Evolutionary conservation across 2,797 vertebrate species (phyloP).

Genomic region (Crocidura indochinensis): DNA sequence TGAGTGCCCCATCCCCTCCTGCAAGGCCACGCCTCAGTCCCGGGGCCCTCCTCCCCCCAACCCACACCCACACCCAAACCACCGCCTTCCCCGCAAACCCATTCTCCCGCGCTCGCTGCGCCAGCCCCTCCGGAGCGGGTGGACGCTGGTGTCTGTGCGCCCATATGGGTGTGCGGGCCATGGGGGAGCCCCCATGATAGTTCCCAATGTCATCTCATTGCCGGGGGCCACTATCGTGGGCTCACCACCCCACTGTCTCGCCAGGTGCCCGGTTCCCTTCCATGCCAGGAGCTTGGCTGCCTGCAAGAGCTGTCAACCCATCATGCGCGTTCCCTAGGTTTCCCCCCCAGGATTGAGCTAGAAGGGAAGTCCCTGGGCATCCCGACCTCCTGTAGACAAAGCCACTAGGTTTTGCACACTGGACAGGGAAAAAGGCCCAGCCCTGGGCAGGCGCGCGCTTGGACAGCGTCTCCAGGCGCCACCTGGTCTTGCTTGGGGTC

Average conservation of each 20-base stretch:
- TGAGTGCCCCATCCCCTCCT: not conserved
- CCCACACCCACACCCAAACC: too few relatives aligned
- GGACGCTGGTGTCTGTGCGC: not conserved
- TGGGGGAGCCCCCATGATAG: not conserved
- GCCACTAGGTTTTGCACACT: not conserved
- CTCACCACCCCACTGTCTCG: not conserved
- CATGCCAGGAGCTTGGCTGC: not conserved
- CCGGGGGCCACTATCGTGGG: slow-evolving; percentile 23
- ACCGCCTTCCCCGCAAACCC: too few relatives aligned
- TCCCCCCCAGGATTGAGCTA: not conserved
- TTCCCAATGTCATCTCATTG: not conserved
- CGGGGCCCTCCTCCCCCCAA: not conserved
- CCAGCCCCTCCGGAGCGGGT: not conserved
- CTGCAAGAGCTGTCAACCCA: not conserved
- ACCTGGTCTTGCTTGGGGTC: not conserved
- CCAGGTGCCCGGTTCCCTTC: not conserved
- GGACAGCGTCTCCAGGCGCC: slow-evolving; percentile 66
- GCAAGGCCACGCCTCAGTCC: slow-evolving; percentile 56
- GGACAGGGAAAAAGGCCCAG: not conserved
- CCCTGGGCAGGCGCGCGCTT: not conserved
- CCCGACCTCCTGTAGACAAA: slow-evolving; percentile 61
- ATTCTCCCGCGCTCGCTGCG: not conserved
- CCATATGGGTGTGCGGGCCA: not conserved
- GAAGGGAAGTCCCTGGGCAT: not conserved
- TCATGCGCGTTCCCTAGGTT: too few relatives aligned